Evolutionary conservation across 2,888 invertebrate species (phyloP), one percentile per base, ranked within the genome.

Genomic region (Prosopocoilus inquinatus): DNA sequence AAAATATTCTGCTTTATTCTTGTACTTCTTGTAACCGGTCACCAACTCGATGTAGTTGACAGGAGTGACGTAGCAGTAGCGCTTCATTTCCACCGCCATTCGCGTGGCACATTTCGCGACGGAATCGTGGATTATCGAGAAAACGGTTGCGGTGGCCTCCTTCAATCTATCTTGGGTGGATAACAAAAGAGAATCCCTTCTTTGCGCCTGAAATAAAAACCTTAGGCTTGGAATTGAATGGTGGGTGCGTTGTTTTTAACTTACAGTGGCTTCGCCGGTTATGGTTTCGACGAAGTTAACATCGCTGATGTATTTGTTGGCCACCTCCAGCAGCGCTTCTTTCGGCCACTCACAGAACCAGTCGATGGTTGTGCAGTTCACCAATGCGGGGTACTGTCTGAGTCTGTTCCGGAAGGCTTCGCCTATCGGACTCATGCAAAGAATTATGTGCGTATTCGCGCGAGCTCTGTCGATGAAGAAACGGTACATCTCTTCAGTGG

Each of bases 321-420:
- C 93, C 7, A 95, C 93, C 78, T 94, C 93, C n/a, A 94, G 79
- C 52, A 95, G 80, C 34, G 94, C 94, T 71, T 91, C 90, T 57
- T 86, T 84, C 0, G 94, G 93, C 94, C 94, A 95, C 68, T 90
- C 88, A 69, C 86, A 82, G 78, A 94, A 92, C 93, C 93, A 94
- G 76, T 94, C 91, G 15, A 93, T 91, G 0, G 93, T 92, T 0
- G 92, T 91, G 62, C 89, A 87, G 78, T 92, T 94, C 41, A 94
- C 88, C 53, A 95, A 78, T 0, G 92, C 89, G 1, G 95, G 94
- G 77, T 92, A 95, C 75, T 92, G 92, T 8, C 94, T 85, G 65
- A 94, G 84, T 53, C 91, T 85, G 68, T 89, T 87, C 69, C 91
- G 87, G 76, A 94, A 93, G 11, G 84, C 84, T 57, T 91, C 90